These are phyloP conservation scores for Cyanoramphus novaezelandiae DNA, from an alignment of 2,113 vertebrate genomes.

Conservation along the genomic window DNA sequence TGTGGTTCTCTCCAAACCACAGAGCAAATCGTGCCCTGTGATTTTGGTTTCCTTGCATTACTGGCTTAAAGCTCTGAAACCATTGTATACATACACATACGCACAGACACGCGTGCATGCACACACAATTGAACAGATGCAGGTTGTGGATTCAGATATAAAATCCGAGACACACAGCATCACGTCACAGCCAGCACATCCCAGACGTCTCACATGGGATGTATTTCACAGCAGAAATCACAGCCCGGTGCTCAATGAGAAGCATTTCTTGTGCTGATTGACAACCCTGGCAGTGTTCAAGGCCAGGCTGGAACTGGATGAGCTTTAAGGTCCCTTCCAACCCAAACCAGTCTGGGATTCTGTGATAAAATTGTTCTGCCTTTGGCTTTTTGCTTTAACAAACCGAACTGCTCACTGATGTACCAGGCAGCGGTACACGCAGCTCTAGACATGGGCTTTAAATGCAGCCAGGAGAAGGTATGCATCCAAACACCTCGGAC, in stretches of 20 bases:
- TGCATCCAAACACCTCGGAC: background rate
- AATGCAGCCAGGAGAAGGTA: background rate
- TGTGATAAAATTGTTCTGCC: background rate
- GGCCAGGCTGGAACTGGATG: background rate
- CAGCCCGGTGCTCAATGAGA: background rate
- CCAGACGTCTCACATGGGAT: rapidly evolving
- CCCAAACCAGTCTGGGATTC: background rate
- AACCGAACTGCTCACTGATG: rapidly evolving
- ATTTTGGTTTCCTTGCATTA: slow-evolving; percentile 57
- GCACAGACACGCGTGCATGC: background rate
- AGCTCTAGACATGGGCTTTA: background rate
- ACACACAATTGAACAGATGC: background rate
- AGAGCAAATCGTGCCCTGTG: slow-evolving; percentile 13
- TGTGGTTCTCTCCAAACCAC: slow-evolving; percentile 58
- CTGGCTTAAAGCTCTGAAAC: background rate
- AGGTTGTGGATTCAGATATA: background rate
- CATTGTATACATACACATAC: background rate
- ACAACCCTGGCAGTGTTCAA: background rate
- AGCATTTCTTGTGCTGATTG: background rate
- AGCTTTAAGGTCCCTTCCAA: background rate
- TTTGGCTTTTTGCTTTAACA: background rate
- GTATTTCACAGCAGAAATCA: background rate
- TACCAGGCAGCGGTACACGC: background rate
- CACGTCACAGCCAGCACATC: background rate
- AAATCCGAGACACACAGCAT: rapidly evolving